These are phyloP conservation scores for Xyrauchen texanus DNA, from an alignment of 2,113 vertebrate species.

Conservation along the genomic window DNA sequence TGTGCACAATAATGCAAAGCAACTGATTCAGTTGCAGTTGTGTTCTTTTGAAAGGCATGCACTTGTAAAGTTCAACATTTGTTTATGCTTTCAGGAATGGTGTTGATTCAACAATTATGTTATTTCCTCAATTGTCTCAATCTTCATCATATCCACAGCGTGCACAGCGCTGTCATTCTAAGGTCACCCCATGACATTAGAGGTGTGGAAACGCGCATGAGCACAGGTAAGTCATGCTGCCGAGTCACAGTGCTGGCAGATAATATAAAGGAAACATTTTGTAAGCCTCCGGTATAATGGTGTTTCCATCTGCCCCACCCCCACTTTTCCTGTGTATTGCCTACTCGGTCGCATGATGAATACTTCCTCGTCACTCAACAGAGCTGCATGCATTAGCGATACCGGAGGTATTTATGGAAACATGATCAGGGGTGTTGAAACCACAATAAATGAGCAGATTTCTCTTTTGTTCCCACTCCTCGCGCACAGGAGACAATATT, in stretches of 20 bases:
- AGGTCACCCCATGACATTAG: conserved; percentile 29
- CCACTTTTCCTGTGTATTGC: conserved; percentile 41
- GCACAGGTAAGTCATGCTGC: conserved; percentile 33
- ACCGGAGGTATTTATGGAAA: conserved; percentile 66
- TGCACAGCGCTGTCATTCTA: neutral
- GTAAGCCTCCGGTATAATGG: conserved; percentile 46
- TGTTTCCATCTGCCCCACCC: conserved; percentile 55
- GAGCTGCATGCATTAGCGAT: conserved; percentile 65
- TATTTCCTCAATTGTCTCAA: conserved; percentile 17
- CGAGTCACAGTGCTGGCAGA: neutral
- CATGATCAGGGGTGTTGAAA: conserved; percentile 70
- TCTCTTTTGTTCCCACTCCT: conserved; percentile 67
- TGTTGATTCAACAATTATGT: neutral
- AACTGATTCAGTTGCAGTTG: neutral
- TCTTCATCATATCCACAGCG: neutral
- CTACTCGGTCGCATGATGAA: conserved; percentile 60
- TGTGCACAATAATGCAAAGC: conserved; percentile 22
- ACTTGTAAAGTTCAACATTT: conserved; percentile 39
- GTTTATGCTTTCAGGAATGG: conserved; percentile 17
- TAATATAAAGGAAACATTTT: conserved; percentile 62
- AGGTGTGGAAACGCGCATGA: conserved; percentile 52
- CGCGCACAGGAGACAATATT: conserved; percentile 60
- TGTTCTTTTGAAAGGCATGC: neutral
- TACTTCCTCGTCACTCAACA: conserved; percentile 68
- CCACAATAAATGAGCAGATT: conserved; percentile 56